These are phyloP conservation scores for Amphimallon solstitiale DNA, from an alignment of 2,888 invertebrate genomes.

Conservation along the genomic window DNA sequence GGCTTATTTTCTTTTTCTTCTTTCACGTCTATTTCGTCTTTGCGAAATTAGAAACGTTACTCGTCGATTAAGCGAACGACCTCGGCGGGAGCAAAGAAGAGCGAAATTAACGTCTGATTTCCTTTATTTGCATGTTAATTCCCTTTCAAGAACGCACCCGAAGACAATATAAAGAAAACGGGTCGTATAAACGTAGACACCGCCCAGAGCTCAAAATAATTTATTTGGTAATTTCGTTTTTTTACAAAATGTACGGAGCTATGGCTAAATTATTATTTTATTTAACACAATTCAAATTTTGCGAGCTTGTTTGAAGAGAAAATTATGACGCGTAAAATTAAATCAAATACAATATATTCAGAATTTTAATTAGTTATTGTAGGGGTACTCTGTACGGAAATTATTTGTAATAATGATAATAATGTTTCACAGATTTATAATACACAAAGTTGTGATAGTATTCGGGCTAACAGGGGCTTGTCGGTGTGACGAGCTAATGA, in stretches of 20 bases:
- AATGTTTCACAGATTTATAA: too few species aligned
- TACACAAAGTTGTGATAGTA: too few species aligned
- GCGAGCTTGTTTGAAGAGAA: too few species aligned
- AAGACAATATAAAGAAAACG: not conserved
- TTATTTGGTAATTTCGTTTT: not conserved
- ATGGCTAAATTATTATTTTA: too few species aligned
- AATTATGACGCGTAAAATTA: too few species aligned
- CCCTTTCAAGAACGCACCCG: not conserved
- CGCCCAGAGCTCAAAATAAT: not conserved
- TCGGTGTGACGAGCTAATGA: too few species aligned
- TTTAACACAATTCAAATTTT: too few species aligned
- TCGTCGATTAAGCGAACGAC: not conserved
- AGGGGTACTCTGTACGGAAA: too few species aligned
- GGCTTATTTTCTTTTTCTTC: conserved; percentile 7
- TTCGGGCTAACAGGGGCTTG: too few species aligned
- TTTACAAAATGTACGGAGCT: not conserved
- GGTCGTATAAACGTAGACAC: not conserved
- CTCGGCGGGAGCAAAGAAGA: not conserved
- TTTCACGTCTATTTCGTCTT: not conserved
- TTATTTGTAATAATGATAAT: too few species aligned
- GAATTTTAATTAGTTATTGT: too few species aligned
- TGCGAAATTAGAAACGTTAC: conserved; percentile 6
- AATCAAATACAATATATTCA: too few species aligned
- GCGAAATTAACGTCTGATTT: conserved; percentile 9
- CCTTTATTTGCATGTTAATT: conserved; percentile 22